Base-by-base conservation (phyloP, 1,140 invertebrate species). In the Drosophila kohkoa region DNA sequence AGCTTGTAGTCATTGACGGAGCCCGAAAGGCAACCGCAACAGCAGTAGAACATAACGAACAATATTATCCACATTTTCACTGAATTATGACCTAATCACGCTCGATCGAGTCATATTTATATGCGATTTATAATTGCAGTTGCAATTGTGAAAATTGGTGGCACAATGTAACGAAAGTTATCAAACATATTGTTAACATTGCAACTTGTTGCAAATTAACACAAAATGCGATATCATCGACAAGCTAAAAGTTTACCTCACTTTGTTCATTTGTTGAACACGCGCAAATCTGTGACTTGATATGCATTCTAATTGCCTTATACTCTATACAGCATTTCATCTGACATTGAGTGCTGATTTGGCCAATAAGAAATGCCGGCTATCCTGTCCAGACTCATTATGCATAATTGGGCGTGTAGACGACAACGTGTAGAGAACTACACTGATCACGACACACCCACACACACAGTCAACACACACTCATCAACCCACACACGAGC, bases 361-460 rank as follows among this genome's bases (percentile, higher is more conserved):
- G 48, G 62, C 35, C 63, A 20, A 41, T 41, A 32, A 15, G 15
- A 52, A 43, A 38, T 46, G 13, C 28, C 32, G 59, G 60, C 55
- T 60, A 64, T 51, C 16, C 35, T 4, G 49, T 45, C 25, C 55
- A 73, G 46, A 58, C 41, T 46, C 16, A 62, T 63, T 78, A 81
- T 72, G 70, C 66, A 86, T 85, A 75, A 81, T 79, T 69, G 76
- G 72, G 72, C 48, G 68, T 65, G 72, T 62, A 49, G 60, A 43
- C 60, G 41, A 45, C 15, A 41, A 52, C 32, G 48, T 43, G 59
- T 25, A 52, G 45, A 46, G 59, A 20, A 52, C 3, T 43, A 67
- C 71, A 45, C 13, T 52, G 58, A 66, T 46, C 48, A 46, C 41
- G 51, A 52, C 67, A 75, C 72, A 58, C 66, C 66, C 38, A 57